Percentiles rank a stretch among this genome's conserved stretches.
Conservation (phyloP, 1,140 invertebrate species). For the Ips nitidus region DNA sequence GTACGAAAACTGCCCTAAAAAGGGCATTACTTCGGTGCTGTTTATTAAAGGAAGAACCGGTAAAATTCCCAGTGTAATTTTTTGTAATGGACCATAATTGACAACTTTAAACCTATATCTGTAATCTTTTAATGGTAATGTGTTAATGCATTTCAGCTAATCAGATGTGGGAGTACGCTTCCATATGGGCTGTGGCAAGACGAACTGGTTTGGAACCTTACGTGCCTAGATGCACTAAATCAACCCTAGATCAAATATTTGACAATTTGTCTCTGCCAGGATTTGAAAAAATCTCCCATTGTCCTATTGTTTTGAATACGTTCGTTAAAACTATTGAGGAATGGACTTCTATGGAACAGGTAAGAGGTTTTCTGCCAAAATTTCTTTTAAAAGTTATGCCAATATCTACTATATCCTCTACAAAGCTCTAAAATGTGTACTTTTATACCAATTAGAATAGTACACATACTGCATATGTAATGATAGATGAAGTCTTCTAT, state of each 20-base stretch:
- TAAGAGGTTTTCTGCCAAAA: not conserved
- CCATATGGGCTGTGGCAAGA: slow-evolving; percentile 60
- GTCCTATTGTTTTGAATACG: slow-evolving; percentile 55
- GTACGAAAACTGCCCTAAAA: not conserved
- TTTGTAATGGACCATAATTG: too few species aligned
- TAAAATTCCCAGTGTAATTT: not conserved
- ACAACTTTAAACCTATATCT: too few species aligned
- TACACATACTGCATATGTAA: too few species aligned
- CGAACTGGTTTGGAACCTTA: slow-evolving; percentile 62
- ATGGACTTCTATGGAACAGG: slow-evolving; percentile 61
- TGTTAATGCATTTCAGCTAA: slow-evolving; percentile 53
- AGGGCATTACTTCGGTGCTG: not conserved
- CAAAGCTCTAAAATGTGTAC: too few species aligned
- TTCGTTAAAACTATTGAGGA: slow-evolving; percentile 57
- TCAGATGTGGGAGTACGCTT: slow-evolving; percentile 67
- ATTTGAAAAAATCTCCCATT: slow-evolving; percentile 59
- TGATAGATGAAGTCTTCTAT: too few species aligned
- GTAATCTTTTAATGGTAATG: too few species aligned
- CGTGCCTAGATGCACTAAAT: slow-evolving; percentile 59
- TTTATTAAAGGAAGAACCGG: slow-evolving; percentile 3
- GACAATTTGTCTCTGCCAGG: slow-evolving; percentile 60
- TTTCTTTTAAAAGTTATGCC: not conserved
- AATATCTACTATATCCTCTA: not conserved
- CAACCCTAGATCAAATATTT: slow-evolving; percentile 58
- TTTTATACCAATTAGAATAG: too few species aligned